Evolutionary conservation across 2,797 vertebrate species (phyloP).

Genomic region (Tragopan temminckii): DNA sequence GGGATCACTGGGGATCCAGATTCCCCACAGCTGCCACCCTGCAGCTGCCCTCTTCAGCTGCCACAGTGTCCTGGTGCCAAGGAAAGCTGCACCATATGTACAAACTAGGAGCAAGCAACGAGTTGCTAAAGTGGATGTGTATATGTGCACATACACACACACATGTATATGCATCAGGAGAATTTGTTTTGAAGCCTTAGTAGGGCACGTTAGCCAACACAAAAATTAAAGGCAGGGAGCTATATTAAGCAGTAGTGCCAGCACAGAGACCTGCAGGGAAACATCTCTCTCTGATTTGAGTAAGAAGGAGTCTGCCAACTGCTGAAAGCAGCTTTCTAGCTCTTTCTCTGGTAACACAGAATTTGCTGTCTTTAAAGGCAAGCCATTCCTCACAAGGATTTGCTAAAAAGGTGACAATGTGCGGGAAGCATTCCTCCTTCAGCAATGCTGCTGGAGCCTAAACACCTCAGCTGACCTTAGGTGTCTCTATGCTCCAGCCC

Average conservation of each 20-base stretch:
- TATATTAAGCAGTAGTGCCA: not conserved
- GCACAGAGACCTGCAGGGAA: slow-evolving; percentile 10
- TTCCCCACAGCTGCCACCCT: not conserved
- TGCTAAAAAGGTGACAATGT: not conserved
- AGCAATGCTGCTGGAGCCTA: not conserved
- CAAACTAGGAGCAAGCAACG: not conserved
- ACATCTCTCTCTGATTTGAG: not conserved
- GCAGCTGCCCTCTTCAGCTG: not conserved
- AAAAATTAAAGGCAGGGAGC: not conserved
- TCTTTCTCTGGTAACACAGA: not conserved
- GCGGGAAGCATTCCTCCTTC: not conserved
- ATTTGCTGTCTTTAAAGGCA: slow-evolving; percentile 10
- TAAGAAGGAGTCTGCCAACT: not conserved
- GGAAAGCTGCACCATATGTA: not conserved
- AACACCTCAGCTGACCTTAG: slow-evolving; percentile 16
- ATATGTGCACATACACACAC: not conserved
- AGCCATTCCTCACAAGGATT: not conserved
- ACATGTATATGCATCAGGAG: accelerated
- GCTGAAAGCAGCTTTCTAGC: not conserved
- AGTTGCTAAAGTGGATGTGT: not conserved
- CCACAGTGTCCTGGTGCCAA: not conserved
- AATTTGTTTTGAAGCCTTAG: not conserved
- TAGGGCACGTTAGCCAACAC: not conserved
- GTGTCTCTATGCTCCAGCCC: not conserved
- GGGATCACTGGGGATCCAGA: not conserved